Percentiles rank a stretch among this genome's conserved stretches.
Evolutionary conservation across 2,888 invertebrate species (phyloP).

Genomic region (Netelia fuscicornis): DNA sequence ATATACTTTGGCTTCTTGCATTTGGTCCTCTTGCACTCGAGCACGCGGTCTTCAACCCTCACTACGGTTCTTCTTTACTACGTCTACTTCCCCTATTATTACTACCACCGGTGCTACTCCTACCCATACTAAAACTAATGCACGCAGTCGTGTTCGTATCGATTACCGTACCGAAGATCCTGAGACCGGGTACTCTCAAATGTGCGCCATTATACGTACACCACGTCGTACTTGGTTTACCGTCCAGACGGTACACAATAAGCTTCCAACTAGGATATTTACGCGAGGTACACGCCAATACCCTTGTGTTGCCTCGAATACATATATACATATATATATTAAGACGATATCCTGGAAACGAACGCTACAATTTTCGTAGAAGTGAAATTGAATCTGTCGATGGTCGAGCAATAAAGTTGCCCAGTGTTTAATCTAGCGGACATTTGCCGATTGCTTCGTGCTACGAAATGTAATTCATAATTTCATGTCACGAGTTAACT

Average conservation of each 20-base stretch:
- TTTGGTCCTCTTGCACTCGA: slow-evolving; percentile 19
- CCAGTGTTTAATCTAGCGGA: slow-evolving; percentile 5
- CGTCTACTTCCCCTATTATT: neutral
- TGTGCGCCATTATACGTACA: neutral
- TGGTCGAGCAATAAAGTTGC: slow-evolving; percentile 35
- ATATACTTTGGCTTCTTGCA: slow-evolving; percentile 47
- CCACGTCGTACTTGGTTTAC: slow-evolving; percentile 39
- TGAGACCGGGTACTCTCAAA: neutral
- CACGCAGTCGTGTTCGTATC: neutral
- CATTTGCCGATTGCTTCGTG: neutral
- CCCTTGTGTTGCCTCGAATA: slow-evolving; percentile 3
- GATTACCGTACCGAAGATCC: neutral
- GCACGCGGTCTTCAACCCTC: slow-evolving; percentile 7
- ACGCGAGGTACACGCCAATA: slow-evolving; percentile 35
- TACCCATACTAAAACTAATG: neutral
- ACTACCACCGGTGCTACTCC: neutral
- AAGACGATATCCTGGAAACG: neutral
- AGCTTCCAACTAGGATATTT: slow-evolving; percentile 48
- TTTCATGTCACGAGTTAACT: neutral
- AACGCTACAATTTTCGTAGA: slow-evolving; percentile 30
- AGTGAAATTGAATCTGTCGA: slow-evolving; percentile 48
- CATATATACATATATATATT: slow-evolving; percentile 22
- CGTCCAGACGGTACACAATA: slow-evolving; percentile 49
- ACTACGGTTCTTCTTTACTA: neutral
- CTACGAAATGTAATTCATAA: neutral